phyloP scores from a whole-genome alignment of 2,888 invertebrate genomes.

The Julus scanicus region DNA sequence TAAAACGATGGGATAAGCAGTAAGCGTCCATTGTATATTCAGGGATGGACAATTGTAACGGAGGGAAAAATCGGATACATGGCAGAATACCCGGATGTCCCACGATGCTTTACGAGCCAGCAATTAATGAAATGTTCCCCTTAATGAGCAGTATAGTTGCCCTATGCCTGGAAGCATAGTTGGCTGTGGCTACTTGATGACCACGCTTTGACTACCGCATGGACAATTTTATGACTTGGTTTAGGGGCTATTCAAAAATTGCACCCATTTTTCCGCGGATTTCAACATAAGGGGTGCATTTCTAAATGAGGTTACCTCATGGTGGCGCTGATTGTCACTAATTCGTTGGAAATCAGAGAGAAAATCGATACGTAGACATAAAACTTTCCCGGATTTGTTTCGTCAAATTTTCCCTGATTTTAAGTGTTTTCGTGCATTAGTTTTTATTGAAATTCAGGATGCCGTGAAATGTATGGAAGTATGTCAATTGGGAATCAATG shows the following conservation, averaged over 20 bases:
- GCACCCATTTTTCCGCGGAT: neutral
- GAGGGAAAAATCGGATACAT: neutral
- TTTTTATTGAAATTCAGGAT: constrained; percentile 43
- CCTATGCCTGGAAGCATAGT: neutral
- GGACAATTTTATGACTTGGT: neutral
- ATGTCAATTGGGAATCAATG: constrained; percentile 6
- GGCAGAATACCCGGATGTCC: neutral
- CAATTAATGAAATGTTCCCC: constrained; percentile 13
- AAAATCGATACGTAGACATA: neutral
- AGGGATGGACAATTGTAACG: neutral
- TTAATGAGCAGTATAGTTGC: constrained; percentile 22
- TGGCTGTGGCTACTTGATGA: constrained; percentile 14
- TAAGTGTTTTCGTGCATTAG: constrained; percentile 17
- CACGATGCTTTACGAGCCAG: neutral
- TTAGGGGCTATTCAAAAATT: neutral
- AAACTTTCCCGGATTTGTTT: neutral
- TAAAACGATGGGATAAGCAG: neutral
- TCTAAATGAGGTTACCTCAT: neutral
- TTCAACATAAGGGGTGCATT: neutral
- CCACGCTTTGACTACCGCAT: neutral
- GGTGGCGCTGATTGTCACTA: neutral
- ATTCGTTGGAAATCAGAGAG: neutral
- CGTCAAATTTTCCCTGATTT: constrained; percentile 1
- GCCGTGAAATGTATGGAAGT: constrained; percentile 37
- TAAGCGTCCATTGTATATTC: neutral